These are phyloP conservation scores for Mycetomoellerius zeteki DNA, from an alignment of 1,140 invertebrate genomes.

Conservation along the genomic window DNA sequence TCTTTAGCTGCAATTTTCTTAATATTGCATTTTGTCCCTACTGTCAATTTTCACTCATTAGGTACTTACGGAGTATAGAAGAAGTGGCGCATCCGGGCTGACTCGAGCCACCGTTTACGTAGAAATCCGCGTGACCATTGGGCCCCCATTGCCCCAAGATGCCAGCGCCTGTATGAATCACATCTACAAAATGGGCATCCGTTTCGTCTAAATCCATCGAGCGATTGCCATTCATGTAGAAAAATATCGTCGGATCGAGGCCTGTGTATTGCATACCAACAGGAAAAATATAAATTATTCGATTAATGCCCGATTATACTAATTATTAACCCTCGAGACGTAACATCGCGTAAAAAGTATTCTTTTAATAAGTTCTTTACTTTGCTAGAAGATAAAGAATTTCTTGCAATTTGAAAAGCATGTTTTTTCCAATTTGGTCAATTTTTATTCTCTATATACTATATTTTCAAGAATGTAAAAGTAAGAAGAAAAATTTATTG, in stretches of 20 bases:
- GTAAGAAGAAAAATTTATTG: not conserved
- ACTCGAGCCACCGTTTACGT: conserved; percentile 95
- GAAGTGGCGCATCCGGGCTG: conserved; percentile 94
- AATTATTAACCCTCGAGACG: not conserved
- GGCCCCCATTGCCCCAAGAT: conserved; percentile 95
- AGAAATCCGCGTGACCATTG: conserved; percentile 96
- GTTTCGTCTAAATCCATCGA: conserved; percentile 93
- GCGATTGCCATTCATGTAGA: conserved; percentile 93
- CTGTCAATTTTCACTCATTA: not conserved
- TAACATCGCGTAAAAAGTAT: not conserved
- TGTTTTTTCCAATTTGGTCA: not conserved
- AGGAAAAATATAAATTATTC: not conserved
- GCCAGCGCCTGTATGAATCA: conserved; percentile 95
- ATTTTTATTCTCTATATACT: not conserved
- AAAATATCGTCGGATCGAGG: conserved; percentile 93
- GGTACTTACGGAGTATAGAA: conserved; percentile 92
- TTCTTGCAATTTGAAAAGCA: not conserved
- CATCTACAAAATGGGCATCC: conserved; percentile 95
- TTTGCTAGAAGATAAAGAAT: not conserved
- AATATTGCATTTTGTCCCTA: not conserved
- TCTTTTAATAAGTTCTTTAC: not conserved
- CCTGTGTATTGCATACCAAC: conserved; percentile 84
- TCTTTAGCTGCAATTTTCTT: not conserved
- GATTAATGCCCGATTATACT: not conserved
- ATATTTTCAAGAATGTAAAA: not conserved